Percentiles rank a stretch among this genome's conserved stretches.
Evolutionary conservation across 1,140 invertebrate genomes (phyloP).

Genomic region (Eurosta solidaginis): DNA sequence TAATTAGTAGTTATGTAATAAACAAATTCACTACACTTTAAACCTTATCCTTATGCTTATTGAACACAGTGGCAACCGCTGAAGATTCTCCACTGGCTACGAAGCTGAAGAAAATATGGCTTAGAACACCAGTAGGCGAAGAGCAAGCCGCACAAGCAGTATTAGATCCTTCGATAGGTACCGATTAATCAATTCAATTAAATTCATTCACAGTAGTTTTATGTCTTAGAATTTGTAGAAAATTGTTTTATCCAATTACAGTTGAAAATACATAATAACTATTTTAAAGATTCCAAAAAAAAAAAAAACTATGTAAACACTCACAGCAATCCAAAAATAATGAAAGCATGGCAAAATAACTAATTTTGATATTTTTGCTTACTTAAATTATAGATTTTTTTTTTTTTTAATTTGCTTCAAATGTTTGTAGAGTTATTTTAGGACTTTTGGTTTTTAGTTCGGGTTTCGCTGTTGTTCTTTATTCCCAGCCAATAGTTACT

Average conservation of each 20-base stretch:
- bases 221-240: conserved; percentile 30
- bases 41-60: conserved; percentile 7
- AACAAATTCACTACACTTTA: too few species aligned
- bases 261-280: background rate
- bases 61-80: conserved; percentile 66
- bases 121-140: conserved; percentile 68
- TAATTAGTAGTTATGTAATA: too few species aligned
- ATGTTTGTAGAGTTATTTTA: too few species aligned
- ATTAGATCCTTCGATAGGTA: conserved; percentile 68
- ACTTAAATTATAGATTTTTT: too few species aligned
- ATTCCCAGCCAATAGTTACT: too few species aligned
- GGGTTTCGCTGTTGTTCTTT: too few species aligned
- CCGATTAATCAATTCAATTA: conserved; percentile 33
- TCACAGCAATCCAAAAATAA: too few species aligned
- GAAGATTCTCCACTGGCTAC: conserved; percentile 68
- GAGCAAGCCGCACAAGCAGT: conserved; percentile 69
- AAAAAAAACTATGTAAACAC: too few species aligned
- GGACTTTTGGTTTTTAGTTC: too few species aligned
- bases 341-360: too few species aligned
- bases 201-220: conserved; percentile 32
- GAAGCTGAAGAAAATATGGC: conserved; percentile 72
- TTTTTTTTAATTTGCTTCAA: too few species aligned
- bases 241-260: background rate
- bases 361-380: too few species aligned
- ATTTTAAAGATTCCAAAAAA: background rate